These are phyloP conservation scores for Numenius arquata DNA, from an alignment of 2,113 vertebrate genomes.

Conservation along the genomic window DNA sequence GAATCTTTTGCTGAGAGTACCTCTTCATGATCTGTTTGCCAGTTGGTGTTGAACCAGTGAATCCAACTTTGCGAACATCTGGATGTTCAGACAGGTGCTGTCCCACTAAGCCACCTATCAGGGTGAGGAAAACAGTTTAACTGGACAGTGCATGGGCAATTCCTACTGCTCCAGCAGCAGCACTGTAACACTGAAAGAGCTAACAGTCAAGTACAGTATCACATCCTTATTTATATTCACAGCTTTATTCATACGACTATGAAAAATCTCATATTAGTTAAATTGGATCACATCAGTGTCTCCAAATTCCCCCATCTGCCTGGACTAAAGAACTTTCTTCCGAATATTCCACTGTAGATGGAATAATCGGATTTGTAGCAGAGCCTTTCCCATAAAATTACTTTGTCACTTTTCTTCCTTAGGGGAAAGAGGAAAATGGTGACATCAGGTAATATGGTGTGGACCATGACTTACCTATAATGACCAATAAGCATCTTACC, in stretches of 20 bases:
- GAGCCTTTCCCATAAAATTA: neutral
- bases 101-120: slow-evolving; percentile 74
- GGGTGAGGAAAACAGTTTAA: neutral
- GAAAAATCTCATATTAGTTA: neutral
- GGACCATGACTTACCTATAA: neutral
- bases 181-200: neutral
- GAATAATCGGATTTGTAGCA: neutral
- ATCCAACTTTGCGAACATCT: slow-evolving; percentile 82
- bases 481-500: neutral
- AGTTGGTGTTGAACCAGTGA: slow-evolving; percentile 81
- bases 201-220: neutral
- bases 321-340: neutral
- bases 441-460: neutral
- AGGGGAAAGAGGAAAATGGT: neutral
- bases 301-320: neutral
- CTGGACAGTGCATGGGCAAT: neutral
- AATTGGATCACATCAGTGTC: neutral
- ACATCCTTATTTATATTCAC: neutral
- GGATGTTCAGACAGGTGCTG: slow-evolving; percentile 81
- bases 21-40: slow-evolving; percentile 88
- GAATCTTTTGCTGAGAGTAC: slow-evolving; percentile 49
- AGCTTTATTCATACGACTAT: neutral
- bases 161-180: neutral
- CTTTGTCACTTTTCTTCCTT: neutral
- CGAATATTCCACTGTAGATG: neutral